Evolutionary conservation across 2,888 invertebrate species (phyloP).

Genomic region (Ormyrus nitidulus): DNA sequence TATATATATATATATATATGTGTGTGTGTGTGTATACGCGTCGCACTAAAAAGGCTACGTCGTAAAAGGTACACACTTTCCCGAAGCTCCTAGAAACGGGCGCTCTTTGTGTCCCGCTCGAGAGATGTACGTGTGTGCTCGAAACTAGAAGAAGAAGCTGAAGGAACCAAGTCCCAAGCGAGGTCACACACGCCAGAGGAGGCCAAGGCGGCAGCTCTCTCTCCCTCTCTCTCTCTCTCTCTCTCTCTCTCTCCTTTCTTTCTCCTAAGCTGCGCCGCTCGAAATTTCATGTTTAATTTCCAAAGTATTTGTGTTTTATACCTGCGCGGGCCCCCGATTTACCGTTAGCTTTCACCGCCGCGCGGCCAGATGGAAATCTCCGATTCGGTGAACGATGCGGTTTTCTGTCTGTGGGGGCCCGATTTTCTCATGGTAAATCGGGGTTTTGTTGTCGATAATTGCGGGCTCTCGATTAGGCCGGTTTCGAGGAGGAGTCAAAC

Average conservation of each 20-base stretch:
- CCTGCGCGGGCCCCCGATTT: background rate
- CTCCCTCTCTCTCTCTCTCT: no score
- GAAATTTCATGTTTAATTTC: background rate
- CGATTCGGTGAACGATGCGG: no score
- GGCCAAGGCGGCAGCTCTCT: no score
- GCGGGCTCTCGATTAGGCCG: no score
- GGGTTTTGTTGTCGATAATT: no score
- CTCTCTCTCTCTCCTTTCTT: no score
- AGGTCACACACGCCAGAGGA: slow-evolving; percentile 42
- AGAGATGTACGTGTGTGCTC: background rate
- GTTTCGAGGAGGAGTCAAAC: no score
- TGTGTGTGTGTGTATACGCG: background rate
- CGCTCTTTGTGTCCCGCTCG: slow-evolving; percentile 28
- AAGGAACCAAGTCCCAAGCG: slow-evolving; percentile 25
- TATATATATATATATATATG: no score
- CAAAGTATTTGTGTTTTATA: background rate
- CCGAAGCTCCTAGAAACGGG: slow-evolving; percentile 31
- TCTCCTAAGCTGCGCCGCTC: no score
- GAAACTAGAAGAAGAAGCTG: background rate
- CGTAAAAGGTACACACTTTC: slow-evolving; percentile 43
- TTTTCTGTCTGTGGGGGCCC: no score
- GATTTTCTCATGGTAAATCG: no score
- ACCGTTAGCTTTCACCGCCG: slow-evolving; percentile 26
- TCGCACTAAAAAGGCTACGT: slow-evolving; percentile 24
- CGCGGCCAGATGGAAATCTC: background rate